Base-by-base conservation (phyloP, 2,888 invertebrate genomes). In the Camptogramma bilineatum region DNA sequence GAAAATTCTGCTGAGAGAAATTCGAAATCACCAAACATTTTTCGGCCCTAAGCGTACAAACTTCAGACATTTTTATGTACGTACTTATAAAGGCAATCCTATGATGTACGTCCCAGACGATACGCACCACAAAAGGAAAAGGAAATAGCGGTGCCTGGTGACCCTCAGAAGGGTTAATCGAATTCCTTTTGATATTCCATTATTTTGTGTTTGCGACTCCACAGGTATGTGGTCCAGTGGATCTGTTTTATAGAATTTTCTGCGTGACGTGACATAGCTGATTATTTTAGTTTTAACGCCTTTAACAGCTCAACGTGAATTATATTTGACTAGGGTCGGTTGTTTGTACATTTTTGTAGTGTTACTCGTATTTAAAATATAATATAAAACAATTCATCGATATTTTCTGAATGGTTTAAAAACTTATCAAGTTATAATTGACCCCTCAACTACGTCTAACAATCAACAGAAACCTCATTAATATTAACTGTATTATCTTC, bases 131-230 rank as follows among this genome's bases (percentile, higher is more conserved):
- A 69, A 77, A 75, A 76, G 69, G 70, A 69, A 71, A 71, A 69
- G 69, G 72, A 74, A 74, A 76, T 72, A 73, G 69, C 68, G 70
- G 68, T 17, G 28, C 34, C 55, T 69, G 66, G 74, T 74, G 73
- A 76, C 73, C 78, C 60, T 55, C 62, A 61, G 60, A 70, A 76
- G 74, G 76, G 75, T 76, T 77, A 77, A 79, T 79, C 76, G 76
- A 74, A 77, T 75, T 75, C 68, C 64, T 63, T 71, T 72, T 69
- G 66, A 71, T 68, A 75, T 74, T 64, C 71, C 67, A 66, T 73
- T 73, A 73, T 71, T 70, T 64, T 62, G 59, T 72, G 69, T 73
- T 71, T 72, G 71, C 58, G 50, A 66, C 56, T 63, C 60, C 17
- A 63, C 63, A 63, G 63, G 60, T 65, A 58, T 46, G 39, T 21